Percentiles rank a stretch among this genome's conserved stretches.
Evolutionary conservation across 2,113 vertebrate genomes (phyloP).

Genomic region (Prinia subflava): DNA sequence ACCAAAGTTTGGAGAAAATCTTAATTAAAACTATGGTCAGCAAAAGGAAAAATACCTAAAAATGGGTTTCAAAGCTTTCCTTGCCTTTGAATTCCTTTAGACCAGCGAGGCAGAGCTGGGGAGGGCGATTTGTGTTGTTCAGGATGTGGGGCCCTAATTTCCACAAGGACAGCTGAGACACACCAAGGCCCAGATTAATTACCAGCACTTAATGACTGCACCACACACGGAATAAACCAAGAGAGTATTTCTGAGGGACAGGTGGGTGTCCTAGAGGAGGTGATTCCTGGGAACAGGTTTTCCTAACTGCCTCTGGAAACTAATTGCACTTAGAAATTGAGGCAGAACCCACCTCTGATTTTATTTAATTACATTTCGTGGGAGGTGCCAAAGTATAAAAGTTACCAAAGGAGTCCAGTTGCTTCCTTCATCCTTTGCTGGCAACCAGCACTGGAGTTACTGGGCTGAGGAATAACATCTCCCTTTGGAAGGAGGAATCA

Average conservation of each 20-base stretch:
- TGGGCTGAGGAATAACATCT: background rate
- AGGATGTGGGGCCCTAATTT: background rate
- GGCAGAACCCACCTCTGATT: background rate
- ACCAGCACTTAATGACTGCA: constrained; percentile 29
- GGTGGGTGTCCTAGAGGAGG: background rate
- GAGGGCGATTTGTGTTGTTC: background rate
- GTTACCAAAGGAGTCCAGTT: background rate
- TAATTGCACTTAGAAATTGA: constrained; percentile 1
- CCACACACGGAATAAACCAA: background rate
- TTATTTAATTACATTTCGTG: background rate
- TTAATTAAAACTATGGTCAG: background rate
- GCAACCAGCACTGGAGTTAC: background rate
- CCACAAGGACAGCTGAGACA: background rate
- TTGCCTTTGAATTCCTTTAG: background rate
- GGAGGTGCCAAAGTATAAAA: constrained; percentile 12
- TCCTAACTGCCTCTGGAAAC: background rate
- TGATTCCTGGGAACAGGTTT: constrained; percentile 18
- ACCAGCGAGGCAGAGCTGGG: background rate
- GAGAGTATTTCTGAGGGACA: background rate
- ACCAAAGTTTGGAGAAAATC: background rate
- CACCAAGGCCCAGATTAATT: constrained; percentile 57
- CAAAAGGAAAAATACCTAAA: background rate
- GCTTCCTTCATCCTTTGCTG: background rate
- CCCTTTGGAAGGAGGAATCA: background rate
- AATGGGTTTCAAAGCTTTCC: background rate